Evolutionary conservation across 2,113 vertebrate genomes (phyloP).

Genomic region (Typhlomys cinereus): DNA sequence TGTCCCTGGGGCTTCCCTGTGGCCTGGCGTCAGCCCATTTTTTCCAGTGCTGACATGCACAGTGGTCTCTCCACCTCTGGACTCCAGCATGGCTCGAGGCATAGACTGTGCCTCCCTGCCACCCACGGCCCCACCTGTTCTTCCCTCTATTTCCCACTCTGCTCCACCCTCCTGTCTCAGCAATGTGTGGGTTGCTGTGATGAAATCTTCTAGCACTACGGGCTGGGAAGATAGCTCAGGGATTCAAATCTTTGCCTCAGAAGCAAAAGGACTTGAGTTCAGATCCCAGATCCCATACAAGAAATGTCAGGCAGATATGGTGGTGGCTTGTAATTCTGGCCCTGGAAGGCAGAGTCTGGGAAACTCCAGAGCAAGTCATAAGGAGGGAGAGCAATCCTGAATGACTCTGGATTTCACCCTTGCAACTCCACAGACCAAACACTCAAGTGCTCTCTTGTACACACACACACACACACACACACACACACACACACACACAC

Average conservation of each 20-base stretch:
- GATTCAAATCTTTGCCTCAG: not conserved
- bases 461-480: too few species aligned
- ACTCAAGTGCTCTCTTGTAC: too few species aligned
- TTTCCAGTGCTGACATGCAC: not conserved
- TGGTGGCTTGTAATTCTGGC: not conserved
- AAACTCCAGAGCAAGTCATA: too few species aligned
- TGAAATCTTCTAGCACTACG: not conserved
- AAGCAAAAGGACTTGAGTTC: not conserved
- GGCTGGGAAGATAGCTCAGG: not conserved
- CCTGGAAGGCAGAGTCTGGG: not conserved
- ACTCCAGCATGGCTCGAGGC: not conserved
- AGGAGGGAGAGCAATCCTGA: too few species aligned
- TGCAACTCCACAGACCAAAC: too few species aligned
- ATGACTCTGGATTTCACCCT: too few species aligned
- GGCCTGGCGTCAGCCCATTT: too few species aligned
- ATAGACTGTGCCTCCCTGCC: not conserved
- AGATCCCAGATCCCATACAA: too few species aligned
- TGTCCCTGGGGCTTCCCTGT: too few species aligned
- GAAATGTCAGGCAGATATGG: not conserved
- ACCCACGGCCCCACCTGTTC: not conserved
- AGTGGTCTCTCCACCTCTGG: not conserved
- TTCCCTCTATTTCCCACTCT: not conserved
- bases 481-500: too few species aligned
- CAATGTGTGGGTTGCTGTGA: not conserved
- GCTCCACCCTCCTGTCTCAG: not conserved